Conservation (phyloP, 2,888 invertebrate genomes). For the Polymixis lichenea region DNA sequence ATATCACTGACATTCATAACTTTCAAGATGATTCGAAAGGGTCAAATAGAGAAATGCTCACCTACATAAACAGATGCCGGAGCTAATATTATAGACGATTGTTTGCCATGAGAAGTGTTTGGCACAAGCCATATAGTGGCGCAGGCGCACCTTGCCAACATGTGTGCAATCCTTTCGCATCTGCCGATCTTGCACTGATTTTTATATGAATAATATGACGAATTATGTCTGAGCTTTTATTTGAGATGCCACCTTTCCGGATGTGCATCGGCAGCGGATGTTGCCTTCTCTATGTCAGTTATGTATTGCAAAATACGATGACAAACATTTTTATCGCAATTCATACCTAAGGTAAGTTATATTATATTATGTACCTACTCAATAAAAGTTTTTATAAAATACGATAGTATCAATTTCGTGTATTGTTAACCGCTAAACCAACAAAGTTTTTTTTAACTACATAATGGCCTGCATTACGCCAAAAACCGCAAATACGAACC, state of each 20-base stretch:
- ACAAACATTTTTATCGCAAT: constrained; percentile 51
- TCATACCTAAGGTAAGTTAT: constrained; percentile 16
- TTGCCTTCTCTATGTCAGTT: constrained; percentile 74
- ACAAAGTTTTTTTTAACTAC: constrained; percentile 33
- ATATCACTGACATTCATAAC: constrained; percentile 12
- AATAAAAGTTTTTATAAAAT: background rate
- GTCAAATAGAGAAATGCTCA: constrained; percentile 67
- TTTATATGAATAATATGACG: constrained; percentile 90
- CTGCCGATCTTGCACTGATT: constrained; percentile 85
- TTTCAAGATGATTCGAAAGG: constrained; percentile 48
- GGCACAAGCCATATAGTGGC: constrained; percentile 86
- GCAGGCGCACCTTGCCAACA: constrained; percentile 87
- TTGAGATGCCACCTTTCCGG: constrained; percentile 88
- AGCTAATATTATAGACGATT: constrained; percentile 76
- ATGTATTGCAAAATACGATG: constrained; percentile 73
- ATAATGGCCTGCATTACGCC: constrained; percentile 47
- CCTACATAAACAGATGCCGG: constrained; percentile 78
- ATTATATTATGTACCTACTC: background rate
- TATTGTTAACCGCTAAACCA: constrained; percentile 25
- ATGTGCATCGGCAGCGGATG: constrained; percentile 86
- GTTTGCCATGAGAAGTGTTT: constrained; percentile 81
- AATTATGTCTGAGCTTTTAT: constrained; percentile 87
- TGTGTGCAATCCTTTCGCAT: constrained; percentile 90
- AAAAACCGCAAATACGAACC: constrained; percentile 64
- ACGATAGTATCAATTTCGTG: background rate